Evolutionary conservation across 2,888 invertebrate species (phyloP), one percentile per base, ranked within the genome.

Genomic region (Neoitamus cyanurus): DNA sequence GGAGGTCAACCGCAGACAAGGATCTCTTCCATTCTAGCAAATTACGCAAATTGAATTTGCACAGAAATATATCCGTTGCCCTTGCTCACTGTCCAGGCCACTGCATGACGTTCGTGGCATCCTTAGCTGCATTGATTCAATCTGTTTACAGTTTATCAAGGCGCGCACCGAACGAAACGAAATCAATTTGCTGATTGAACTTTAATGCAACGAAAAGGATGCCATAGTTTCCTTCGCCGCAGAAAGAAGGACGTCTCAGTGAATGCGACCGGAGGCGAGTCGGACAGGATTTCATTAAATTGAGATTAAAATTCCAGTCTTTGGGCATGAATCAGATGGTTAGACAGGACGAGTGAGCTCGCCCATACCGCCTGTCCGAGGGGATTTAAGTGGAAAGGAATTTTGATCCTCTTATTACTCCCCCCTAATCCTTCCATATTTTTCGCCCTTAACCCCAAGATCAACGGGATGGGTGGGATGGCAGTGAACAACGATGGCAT

Each of bases 371-470:
- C 34, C 80, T 34, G 11, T 25, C 31, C 25, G 3, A 15, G 25
- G 20, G 28, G 36, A 28, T 48, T 69, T 37, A 83, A 31, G 42
- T 83, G 77, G 42, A 83, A 82, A 86, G 85, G 86, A 87, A 86
- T 87, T 84, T 87, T 87, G 86, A 87, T 87, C 87, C 87, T 87
- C 87, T 87, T 87, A 87, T 87, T 87, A 87, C 85, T 87, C 86
- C 5, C 58, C 58, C 86, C 86, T 86, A 87, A 87, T 87, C 82
- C 85, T 85, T 86, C 85, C 85, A 85, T 84, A 58, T 84, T 77
- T 85, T 77, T 72, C 20, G 85, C 73, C 80, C 86, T 82, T 86
- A 84, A 42, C 58, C 70, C 84, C 84, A 70, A 83, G 82, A 73
- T 73, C 84, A 84, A 70, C 75, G 77, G 77, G 37, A 28, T 20